Base-by-base conservation (phyloP, 2,113 vertebrate genomes). In the Axis porcinus region DNA sequence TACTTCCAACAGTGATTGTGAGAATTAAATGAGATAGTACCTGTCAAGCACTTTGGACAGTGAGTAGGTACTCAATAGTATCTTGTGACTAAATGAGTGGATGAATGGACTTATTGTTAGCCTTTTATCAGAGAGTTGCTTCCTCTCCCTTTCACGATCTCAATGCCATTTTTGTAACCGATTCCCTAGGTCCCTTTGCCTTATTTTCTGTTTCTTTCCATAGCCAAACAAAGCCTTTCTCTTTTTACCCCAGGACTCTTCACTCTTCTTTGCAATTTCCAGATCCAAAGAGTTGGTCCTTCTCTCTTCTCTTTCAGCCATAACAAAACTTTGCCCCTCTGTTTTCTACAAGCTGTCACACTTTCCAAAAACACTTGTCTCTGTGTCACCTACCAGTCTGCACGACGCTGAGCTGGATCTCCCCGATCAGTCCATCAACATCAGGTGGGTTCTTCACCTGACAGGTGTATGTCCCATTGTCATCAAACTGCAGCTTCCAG, bases 361-460 rank as follows among this genome's bases (percentile, higher is more conserved):
- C 23, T 45, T 74, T 40, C 85, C 74, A 2, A 2, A 40, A 0
- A 3, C 43, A 1, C 8, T 23, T 0, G 5, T 12, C 64, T 60
- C 58, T 40, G 1, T 6, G 10, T 43, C 47, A 97, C 98, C 97
- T 98, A 99, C 99, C 98, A 96, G 98, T 99, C 76, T 98, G 98
- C 90, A 99, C 99, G 0, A 99, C 99, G 0, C 98, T 98, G 28
- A 99, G 99, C 1, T 96, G 96, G 96, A 99, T 99, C 96, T 99
- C 98, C 30, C 99, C 99, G 0, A 99, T 95, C 0, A 98, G 92
- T 36, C 99, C 99, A 0, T 99, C 99, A 0, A 99, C 99, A 0
- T 99, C 99, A 0, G 99, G 99, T 0, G 99, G 99, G 97, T 99
- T 99, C 98, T 99, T 99, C 93, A 99, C 99, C 96, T 99, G 99